Percentiles rank a stretch among this genome's conserved stretches.
Evolutionary conservation across 2,797 vertebrate genomes (phyloP).

Genomic region (Myioborus melanocephalus): DNA sequence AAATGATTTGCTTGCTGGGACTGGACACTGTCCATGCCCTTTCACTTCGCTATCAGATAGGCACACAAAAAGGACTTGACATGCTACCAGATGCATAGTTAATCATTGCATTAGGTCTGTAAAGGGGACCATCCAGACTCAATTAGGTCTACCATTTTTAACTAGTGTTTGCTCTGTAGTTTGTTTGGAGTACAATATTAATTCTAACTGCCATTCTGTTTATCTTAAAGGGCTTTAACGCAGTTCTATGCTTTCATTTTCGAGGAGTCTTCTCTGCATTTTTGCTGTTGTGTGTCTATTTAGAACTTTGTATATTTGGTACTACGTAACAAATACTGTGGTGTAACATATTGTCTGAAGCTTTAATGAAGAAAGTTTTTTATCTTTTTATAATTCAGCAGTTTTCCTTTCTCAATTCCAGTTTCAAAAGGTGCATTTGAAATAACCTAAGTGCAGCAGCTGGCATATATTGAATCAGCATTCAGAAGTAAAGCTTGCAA

Average conservation of each 20-base stretch:
- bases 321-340: background rate
- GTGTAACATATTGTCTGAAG: background rate
- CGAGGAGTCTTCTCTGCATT: background rate
- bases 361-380: background rate
- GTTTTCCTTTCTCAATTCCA: background rate
- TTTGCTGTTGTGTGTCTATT: background rate
- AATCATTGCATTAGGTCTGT: constrained; percentile 76
- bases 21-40: constrained; percentile 85
- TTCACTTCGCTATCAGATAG: constrained; percentile 83
- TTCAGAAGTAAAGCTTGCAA: constrained; percentile 3
- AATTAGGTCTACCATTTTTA: constrained; percentile 65
- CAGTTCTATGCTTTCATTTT: background rate
- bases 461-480: background rate
- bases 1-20: constrained; percentile 87
- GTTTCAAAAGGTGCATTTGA: background rate
- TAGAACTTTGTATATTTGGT: background rate
- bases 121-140: constrained; percentile 54
- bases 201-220: constrained; percentile 15
- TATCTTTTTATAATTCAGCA: background rate
- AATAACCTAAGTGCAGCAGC: background rate
- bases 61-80: constrained; percentile 74
- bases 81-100: constrained; percentile 80
- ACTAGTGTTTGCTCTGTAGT: constrained; percentile 38
- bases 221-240: background rate
- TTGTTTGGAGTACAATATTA: constrained; percentile 36